phyloP scores from a whole-genome alignment of 2,797 vertebrate genomes.

The Peromyscus attwateri region DNA sequence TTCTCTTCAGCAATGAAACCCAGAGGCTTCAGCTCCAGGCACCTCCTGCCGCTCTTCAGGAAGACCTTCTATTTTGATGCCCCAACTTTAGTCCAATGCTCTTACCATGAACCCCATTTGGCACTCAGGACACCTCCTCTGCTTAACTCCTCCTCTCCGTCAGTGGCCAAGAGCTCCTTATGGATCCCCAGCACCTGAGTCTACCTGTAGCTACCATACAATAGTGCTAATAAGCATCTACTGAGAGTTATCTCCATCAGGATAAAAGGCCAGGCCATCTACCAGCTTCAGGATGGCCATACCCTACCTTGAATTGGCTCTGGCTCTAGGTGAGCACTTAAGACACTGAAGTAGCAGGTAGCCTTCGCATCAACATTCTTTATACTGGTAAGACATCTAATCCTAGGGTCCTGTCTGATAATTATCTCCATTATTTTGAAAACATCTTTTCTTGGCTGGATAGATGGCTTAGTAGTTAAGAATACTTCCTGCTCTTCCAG shows the following conservation, averaged over 20 bases:
- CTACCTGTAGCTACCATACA: not conserved
- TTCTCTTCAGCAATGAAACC: not conserved
- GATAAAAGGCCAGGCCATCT: not conserved
- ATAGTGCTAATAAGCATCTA: not conserved
- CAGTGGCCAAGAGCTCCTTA: not conserved
- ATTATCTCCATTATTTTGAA: conserved; percentile 63
- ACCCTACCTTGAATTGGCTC: not conserved
- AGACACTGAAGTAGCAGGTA: conserved; percentile 46
- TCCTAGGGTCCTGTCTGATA: conserved; percentile 34
- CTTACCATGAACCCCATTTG: too few species aligned
- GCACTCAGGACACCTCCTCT: not conserved
- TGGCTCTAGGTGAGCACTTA: conserved; percentile 8
- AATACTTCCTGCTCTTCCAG: not conserved
- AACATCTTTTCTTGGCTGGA: not conserved
- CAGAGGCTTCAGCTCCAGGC: not conserved
- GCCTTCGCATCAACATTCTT: conserved; percentile 10
- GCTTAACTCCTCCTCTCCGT: not conserved
- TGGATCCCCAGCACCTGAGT: not conserved
- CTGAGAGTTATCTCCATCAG: not conserved
- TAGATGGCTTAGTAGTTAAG: not conserved
- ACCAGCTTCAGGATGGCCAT: not conserved
- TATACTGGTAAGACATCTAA: conserved; percentile 17
- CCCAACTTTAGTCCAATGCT: not conserved
- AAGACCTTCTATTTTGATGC: not conserved
- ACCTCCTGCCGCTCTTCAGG: not conserved